Percentiles rank a stretch among this genome's conserved stretches.
Evolutionary conservation across 2,888 invertebrate genomes (phyloP).

Genomic region (Ichneumoninae sp.): DNA sequence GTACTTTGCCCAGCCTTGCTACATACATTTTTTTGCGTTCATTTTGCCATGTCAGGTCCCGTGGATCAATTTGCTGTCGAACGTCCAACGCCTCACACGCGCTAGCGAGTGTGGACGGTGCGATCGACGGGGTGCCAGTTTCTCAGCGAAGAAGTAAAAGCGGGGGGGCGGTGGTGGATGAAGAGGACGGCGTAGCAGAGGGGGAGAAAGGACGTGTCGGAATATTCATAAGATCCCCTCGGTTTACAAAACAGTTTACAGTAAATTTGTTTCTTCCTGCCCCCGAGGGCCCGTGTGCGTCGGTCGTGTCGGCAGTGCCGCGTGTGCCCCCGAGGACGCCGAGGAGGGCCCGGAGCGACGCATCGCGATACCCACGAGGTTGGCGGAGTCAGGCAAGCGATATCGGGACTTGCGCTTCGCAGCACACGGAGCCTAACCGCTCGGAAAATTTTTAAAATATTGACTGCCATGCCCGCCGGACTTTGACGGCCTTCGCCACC

Average conservation of each 20-base stretch:
- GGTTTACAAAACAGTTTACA: slow-evolving; percentile 71
- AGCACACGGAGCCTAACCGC: slow-evolving; percentile 72
- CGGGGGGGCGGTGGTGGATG: neutral
- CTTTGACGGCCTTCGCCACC: slow-evolving; percentile 2
- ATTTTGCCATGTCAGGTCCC: neutral
- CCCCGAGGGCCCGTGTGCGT: slow-evolving; percentile 41
- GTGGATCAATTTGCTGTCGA: neutral
- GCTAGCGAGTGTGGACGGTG: slow-evolving; percentile 15
- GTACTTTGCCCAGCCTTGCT: too few relatives aligned
- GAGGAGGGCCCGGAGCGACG: slow-evolving; percentile 33
- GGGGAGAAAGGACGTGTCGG: slow-evolving; percentile 42
- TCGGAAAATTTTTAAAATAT: slow-evolving; percentile 75
- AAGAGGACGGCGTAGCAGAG: slow-evolving; percentile 3
- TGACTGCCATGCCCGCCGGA: slow-evolving; percentile 57
- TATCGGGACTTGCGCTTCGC: slow-evolving; percentile 70
- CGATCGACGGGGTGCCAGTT: slow-evolving; percentile 30
- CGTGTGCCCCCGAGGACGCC: neutral
- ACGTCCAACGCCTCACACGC: neutral
- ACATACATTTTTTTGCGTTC: neutral
- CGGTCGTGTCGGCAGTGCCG: slow-evolving; percentile 27
- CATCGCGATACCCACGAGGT: slow-evolving; percentile 4
- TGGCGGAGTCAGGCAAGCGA: slow-evolving; percentile 51
- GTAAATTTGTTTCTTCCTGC: slow-evolving; percentile 73
- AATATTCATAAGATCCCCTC: slow-evolving; percentile 56
- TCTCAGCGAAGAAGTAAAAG: slow-evolving; percentile 6